Evolutionary conservation across 1,140 invertebrate species (phyloP).

Genomic region (Pinna nobilis): DNA sequence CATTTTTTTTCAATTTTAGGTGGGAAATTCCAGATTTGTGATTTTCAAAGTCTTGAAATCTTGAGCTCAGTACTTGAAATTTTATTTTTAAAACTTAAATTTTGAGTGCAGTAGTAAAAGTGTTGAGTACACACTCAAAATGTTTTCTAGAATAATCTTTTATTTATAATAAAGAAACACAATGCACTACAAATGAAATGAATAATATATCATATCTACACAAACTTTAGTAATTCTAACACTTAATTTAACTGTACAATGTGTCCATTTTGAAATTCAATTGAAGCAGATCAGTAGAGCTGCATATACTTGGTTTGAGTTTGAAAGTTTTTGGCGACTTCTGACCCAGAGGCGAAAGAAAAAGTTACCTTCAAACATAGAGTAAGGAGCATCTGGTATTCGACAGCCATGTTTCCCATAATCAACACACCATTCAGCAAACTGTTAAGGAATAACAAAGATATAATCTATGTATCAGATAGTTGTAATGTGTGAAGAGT

Average conservation of each 20-base stretch:
- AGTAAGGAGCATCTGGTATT: slow-evolving; percentile 86
- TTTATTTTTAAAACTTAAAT: not conserved
- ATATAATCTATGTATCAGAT: not conserved
- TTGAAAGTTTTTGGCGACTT: not conserved
- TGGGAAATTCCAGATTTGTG: no score
- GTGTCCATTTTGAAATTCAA: no score
- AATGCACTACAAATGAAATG: not conserved
- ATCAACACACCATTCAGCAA: slow-evolving; percentile 88
- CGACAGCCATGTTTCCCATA: slow-evolving; percentile 82
- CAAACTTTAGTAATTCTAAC: not conserved
- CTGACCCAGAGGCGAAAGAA: not conserved
- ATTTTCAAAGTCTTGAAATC: not conserved
- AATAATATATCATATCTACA: not conserved
- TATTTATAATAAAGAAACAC: not conserved
- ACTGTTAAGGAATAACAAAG: slow-evolving; percentile 77
- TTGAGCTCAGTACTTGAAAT: not conserved
- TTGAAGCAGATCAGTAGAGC: no score
- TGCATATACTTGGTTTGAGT: no score
- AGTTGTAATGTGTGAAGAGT: not conserved
- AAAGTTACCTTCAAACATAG: slow-evolving; percentile 86
- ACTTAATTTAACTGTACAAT: no score
- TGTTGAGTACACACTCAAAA: no score
- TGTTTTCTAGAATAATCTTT: no score
- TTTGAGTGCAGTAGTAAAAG: no score
- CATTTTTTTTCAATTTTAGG: no score